A percentile compares a stretch with the other conserved stretches of the same genome.
Conservation (phyloP, 2,888 invertebrate species). For the Athripsodes cinereus region DNA sequence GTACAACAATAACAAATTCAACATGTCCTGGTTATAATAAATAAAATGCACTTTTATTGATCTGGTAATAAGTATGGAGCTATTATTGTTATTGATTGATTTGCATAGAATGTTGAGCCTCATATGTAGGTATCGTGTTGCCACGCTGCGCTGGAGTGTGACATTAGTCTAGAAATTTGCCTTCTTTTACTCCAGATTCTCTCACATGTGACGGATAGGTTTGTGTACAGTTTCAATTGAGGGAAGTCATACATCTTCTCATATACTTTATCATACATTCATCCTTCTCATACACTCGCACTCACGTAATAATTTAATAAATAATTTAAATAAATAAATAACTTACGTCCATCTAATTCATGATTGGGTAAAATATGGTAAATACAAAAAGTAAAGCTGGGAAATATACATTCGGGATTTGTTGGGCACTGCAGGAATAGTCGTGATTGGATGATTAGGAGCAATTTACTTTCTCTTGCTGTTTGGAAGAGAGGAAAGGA, state of each 20-base stretch:
- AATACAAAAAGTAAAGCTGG: background rate
- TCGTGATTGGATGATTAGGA: no score
- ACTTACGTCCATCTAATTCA: background rate
- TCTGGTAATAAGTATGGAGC: no score
- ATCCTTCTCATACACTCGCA: conserved; percentile 31
- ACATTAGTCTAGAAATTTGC: conserved; percentile 55
- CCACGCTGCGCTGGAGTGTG: conserved; percentile 51
- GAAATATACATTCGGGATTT: no score
- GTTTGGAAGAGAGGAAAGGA: background rate
- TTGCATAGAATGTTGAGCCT: background rate
- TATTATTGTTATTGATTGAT: background rate
- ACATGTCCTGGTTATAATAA: conserved; percentile 7
- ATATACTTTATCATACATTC: conserved; percentile 1
- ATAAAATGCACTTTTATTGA: conserved; percentile 4
- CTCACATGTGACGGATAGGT: background rate
- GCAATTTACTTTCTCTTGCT: background rate
- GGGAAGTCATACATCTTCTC: background rate
- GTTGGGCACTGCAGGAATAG: no score
- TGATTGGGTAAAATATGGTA: conserved; percentile 1
- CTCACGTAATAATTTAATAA: conserved; percentile 57
- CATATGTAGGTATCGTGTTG: conserved; percentile 24
- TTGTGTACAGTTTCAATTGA: background rate
- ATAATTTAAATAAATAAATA: conserved; percentile 36
- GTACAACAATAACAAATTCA: conserved; percentile 17
- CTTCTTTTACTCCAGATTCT: conserved; percentile 37